Evolutionary conservation across 2,888 invertebrate genomes (phyloP), one percentile per base, ranked within the genome.

Genomic region (Amphipyra tragopoginis): DNA sequence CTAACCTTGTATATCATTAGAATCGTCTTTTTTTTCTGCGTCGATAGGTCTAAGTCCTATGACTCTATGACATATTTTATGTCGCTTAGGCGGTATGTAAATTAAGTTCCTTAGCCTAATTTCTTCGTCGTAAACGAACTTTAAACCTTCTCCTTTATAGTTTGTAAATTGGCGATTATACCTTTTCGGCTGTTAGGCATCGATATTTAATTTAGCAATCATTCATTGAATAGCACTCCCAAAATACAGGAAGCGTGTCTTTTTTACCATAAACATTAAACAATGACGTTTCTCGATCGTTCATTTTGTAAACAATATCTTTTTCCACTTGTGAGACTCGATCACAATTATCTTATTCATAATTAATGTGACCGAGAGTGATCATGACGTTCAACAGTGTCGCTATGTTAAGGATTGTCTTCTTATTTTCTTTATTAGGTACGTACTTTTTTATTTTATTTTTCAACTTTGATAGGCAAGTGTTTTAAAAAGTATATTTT

Each of bases 261-360:
- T 38, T 36, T 36, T 34, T 15, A 15, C 8, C 11, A 21, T 0
- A 29, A 43, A 56, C 15, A 44, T 43, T 44, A 52, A 55, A 73
- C 65, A 71, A 60, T 73, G 52, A 43, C 34, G 45, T 58, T 61
- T 55, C 34, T 55, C 15, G 47, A 39, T 40, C 4, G 26, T n/a
- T 53, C 57, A 57, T 64, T 72, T 57, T 65, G 53, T 58, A 61
- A 61, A 72, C 68, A 69, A 14, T 11, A 51, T 15, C n/a, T 55
- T 51, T 36, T 54, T 44, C 42, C 21, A n/a, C 36, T 5, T 13
- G 14, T 0, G 26, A n/a, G 9, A 9, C 7, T 44, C 26, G 5
- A 21, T 0, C 1, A 7, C 29, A 9, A 3, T 21, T 3, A 21
- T 48, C 21, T 49, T 61, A 64, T 58, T 72, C 42, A 36, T 10